Evolutionary conservation across 2,113 vertebrate species (phyloP), one percentile per base, ranked within the genome.

Genomic region (Phaethon lepturus): DNA sequence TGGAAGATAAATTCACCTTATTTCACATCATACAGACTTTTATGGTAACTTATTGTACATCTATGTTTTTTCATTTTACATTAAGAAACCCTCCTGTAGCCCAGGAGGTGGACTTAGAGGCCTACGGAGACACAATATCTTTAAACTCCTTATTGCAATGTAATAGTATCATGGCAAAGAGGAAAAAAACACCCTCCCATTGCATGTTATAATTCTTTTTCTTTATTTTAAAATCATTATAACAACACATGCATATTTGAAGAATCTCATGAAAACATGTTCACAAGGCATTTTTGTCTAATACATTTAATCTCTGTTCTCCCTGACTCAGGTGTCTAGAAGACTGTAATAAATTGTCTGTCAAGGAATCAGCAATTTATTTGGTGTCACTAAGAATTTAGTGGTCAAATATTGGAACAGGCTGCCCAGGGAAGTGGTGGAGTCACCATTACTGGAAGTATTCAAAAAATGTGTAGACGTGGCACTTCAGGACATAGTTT

Each of bases 1-100:
- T n/a, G 63, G 63, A 69, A 89, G 9, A 35, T 80, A 91, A 95
- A 97, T 94, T 68, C n/a, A 96, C 91, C 92, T 97, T 87, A 76
- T 86, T 83, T 95, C 79, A 19, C 76, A 87, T 91, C 91, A 97
- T 95, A 96, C 96, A 98, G 94, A 97, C 94, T 81, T 75, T 50
- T 40, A 59, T 92, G 82, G 13, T 38, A 50, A 74, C 9, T 73
- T 91, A 77, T 40, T 53, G 4, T 59, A 79, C 6, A 50, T 59
- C 15, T 83, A 5, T 52, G 19, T 33, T 86, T 76, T 75, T 38
- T 67, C 3, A 71, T 79, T 95, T 95, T 96, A n/a, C 96, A 33
- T 52, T 95, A 98, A 98, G 95, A 97, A 97, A 89, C 38, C 74
- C 66, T 86, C 88, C 95, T 91, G 38, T 81, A 91, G 69, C 38